Evolutionary conservation across 2,797 vertebrate species (phyloP).

Genomic region (Fistularia tabacaria): DNA sequence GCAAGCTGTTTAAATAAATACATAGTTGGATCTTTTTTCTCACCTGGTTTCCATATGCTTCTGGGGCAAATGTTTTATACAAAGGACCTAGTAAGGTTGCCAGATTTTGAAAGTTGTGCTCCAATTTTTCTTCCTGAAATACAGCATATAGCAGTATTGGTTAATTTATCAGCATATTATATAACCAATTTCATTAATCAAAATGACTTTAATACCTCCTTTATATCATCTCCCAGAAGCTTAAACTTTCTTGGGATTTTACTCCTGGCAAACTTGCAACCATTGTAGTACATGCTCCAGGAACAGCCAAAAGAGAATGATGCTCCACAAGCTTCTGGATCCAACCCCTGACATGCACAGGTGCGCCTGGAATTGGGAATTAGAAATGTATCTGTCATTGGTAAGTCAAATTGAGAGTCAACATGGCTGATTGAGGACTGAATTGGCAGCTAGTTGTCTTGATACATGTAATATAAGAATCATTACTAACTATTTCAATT

Average conservation of each 20-base stretch:
- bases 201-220: slow-evolving; percentile 78
- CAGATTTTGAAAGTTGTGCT: slow-evolving; percentile 87
- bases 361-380: slow-evolving; percentile 79
- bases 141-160: slow-evolving; percentile 2
- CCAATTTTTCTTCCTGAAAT: slow-evolving; percentile 90
- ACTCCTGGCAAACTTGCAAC: slow-evolving; percentile 98
- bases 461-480: neutral
- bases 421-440: neutral
- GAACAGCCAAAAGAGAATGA: slow-evolving; percentile 99
- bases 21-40: slow-evolving; percentile 11
- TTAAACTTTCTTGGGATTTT: slow-evolving; percentile 98
- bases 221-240: slow-evolving; percentile 89
- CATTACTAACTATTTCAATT: neutral
- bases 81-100: slow-evolving; percentile 88
- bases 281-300: slow-evolving; percentile 99
- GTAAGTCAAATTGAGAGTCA: neutral
- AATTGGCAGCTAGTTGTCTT: neutral
- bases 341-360: slow-evolving; percentile 95
- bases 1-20: too few relatives aligned
- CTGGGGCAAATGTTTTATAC: slow-evolving; percentile 94
- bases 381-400: neutral
- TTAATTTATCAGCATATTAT: neutral
- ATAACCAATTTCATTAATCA: too few relatives aligned
- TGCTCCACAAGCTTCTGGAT: slow-evolving; percentile 90
- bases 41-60: slow-evolving; percentile 96